These are phyloP conservation scores for Chiridota heheva DNA, from an alignment of 35 echinoderm and acorn worm species.

Conservation along the genomic window DNA sequence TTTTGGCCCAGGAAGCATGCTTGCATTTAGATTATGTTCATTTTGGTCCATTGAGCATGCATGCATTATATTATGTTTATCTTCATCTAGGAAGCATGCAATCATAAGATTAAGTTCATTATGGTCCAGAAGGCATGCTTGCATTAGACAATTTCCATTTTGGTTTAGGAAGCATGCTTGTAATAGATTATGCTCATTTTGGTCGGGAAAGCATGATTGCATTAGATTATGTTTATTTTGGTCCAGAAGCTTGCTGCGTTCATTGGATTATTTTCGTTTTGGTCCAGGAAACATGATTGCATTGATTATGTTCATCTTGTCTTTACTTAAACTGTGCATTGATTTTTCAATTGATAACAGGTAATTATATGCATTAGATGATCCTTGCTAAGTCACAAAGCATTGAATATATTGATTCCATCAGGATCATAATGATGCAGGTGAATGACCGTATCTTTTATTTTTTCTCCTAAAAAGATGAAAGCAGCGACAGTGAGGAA, in stretches of 20 bases:
- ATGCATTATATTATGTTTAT: not conserved
- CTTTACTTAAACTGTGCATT: no score
- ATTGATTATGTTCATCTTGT: not conserved
- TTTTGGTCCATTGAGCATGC: not conserved
- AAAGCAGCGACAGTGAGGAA: slow-evolving; percentile 56
- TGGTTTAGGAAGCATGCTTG: not conserved
- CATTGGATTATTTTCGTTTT: no score
- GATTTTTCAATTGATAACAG: no score
- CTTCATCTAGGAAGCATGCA: not conserved
- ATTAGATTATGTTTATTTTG: no score
- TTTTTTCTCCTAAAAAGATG: not conserved
- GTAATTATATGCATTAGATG: no score
- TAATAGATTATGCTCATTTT: not conserved
- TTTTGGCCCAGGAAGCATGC: no score
- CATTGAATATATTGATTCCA: not conserved
- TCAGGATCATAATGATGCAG: not conserved
- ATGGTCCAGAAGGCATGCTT: not conserved
- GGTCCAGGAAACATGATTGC: not conserved
- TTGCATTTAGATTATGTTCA: no score
- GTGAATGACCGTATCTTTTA: not conserved
- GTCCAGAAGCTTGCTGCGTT: no score
- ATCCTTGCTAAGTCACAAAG: no score
- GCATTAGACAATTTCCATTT: not conserved
- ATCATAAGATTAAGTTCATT: not conserved
- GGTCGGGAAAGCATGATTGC: no score